Conservation (phyloP, 2,797 vertebrate genomes). For the Notoglanidium macrostoma region DNA sequence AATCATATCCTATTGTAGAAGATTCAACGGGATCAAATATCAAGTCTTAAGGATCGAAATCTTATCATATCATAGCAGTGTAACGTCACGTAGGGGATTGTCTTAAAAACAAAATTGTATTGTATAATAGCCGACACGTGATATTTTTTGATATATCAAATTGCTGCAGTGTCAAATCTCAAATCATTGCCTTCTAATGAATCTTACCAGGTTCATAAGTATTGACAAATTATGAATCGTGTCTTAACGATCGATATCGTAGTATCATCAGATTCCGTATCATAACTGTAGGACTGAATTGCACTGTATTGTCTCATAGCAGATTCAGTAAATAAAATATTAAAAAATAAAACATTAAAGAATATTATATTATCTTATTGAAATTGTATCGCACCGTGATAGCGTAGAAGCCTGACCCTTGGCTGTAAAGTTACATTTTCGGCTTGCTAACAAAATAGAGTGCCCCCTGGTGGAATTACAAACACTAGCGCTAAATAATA, state of each 20-base stretch:
- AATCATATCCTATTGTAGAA: too few relatives aligned
- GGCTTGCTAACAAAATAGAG: background rate
- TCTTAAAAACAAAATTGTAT: background rate
- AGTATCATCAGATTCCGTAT: background rate
- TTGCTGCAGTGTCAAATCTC: background rate
- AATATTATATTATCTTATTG: background rate
- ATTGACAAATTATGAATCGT: too few relatives aligned
- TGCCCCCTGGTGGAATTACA: background rate
- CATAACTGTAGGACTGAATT: background rate
- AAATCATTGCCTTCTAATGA: background rate
- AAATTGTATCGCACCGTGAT: background rate
- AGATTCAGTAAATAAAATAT: background rate
- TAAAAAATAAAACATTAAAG: background rate
- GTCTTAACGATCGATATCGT: background rate
- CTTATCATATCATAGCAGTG: too few relatives aligned
- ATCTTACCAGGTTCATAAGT: too few relatives aligned
- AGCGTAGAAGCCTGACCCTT: background rate
- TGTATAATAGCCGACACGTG: too few relatives aligned
- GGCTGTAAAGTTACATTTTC: background rate
- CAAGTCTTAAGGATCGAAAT: background rate
- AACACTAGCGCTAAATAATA: background rate
- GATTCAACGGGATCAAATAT: too few relatives aligned
- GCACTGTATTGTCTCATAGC: background rate
- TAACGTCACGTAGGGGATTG: too few relatives aligned
- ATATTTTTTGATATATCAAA: too few relatives aligned